These are phyloP conservation scores for Aselliscus stoliczkanus DNA, from an alignment of 2,797 vertebrate genomes.

Conservation along the genomic window DNA sequence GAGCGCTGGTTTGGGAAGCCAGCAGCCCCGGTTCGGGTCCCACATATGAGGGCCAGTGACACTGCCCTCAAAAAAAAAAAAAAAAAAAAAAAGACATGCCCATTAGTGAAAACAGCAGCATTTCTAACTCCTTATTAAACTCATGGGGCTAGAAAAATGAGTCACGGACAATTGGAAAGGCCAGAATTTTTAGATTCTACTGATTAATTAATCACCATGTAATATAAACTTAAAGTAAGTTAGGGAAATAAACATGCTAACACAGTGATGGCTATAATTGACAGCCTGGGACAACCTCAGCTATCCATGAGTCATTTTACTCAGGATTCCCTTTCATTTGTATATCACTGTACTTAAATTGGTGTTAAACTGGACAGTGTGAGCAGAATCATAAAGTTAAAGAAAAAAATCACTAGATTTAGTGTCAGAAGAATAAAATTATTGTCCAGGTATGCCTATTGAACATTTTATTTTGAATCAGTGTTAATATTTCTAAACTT, in stretches of 20 bases:
- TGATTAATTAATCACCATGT: neutral
- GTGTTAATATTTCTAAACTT: neutral
- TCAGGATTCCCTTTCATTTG: neutral
- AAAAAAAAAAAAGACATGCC: neutral
- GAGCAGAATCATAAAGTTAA: neutral
- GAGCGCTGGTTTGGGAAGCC: too few relatives aligned
- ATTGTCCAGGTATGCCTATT: neutral
- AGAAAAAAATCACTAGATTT: neutral
- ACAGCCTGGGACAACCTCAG: neutral
- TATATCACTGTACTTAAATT: neutral
- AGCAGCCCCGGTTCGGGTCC: too few relatives aligned
- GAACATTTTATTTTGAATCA: neutral
- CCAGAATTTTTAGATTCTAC: neutral
- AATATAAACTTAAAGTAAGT: neutral
- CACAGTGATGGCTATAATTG: neutral
- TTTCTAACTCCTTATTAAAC: neutral
- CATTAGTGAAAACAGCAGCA: neutral
- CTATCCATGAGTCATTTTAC: neutral
- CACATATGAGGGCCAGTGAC: too few relatives aligned
- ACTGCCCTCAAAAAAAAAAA: too few relatives aligned
- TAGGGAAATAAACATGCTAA: neutral
- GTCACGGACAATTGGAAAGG: neutral
- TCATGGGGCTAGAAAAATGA: neutral
- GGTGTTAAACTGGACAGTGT: neutral
- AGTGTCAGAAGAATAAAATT: neutral